Percentiles rank a stretch among this genome's conserved stretches.
phyloP scores from a whole-genome alignment of 2,888 invertebrate genomes.

The Sphaerophoria rueppellii region DNA sequence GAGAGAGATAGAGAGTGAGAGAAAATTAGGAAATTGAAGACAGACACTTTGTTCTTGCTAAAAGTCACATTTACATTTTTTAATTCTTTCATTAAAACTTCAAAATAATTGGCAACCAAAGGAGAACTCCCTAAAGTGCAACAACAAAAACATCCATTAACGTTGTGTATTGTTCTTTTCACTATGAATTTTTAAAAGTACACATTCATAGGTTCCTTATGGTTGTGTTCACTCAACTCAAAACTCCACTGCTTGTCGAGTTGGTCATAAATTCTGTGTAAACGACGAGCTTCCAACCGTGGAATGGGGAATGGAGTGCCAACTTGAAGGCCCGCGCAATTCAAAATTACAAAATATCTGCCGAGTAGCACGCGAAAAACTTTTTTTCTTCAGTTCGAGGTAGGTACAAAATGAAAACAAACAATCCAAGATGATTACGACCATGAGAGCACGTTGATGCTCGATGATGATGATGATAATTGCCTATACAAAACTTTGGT shows the following conservation, averaged over 20 bases:
- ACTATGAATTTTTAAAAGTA: not conserved
- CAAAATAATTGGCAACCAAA: too few species aligned
- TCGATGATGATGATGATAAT: constrained; percentile 38
- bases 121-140: constrained; percentile 30
- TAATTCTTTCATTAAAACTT: too few species aligned
- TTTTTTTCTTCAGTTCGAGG: not conserved
- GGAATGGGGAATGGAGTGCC: constrained; percentile 13
- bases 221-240: constrained; percentile 12
- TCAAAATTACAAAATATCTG: constrained; percentile 59
- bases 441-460: constrained; percentile 47
- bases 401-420: constrained; percentile 29
- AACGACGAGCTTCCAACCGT: not conserved
- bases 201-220: not conserved
- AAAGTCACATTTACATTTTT: too few species aligned
- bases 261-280: constrained; percentile 46
- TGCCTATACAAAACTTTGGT: not conserved
- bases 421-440: constrained; percentile 50
- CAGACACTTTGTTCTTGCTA: too few species aligned
- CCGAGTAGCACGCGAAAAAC: constrained; percentile 37
- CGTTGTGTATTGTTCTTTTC: constrained; percentile 11
- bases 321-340: constrained; percentile 44
- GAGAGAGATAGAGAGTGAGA: too few species aligned
- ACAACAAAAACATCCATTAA: constrained; percentile 12
- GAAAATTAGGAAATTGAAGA: too few species aligned
- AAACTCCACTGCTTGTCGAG: constrained; percentile 2